phyloP scores from a whole-genome alignment of 2,888 invertebrate genomes.

The Nematopogon swammerdamellus region DNA sequence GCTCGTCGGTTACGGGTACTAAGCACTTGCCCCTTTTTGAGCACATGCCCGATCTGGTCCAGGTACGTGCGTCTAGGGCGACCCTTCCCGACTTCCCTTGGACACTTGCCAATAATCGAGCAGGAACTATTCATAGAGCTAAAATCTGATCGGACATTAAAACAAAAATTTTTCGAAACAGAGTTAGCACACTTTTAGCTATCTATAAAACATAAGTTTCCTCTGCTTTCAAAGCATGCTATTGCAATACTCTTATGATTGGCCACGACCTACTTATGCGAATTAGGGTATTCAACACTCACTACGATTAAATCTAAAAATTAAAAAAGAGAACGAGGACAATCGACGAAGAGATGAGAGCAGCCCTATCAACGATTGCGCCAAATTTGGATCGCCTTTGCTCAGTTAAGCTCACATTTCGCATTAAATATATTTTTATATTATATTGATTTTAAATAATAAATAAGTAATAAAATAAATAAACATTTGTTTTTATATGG shows the following conservation, averaged over 20 bases:
- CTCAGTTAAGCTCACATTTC: slow-evolving; percentile 10
- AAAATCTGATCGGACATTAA: slow-evolving; percentile 9
- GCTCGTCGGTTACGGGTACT: too few relatives aligned
- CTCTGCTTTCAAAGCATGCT: slow-evolving; percentile 11
- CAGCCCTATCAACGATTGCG: slow-evolving; percentile 11
- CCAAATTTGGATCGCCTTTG: slow-evolving; percentile 11
- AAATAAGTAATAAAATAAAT: too few relatives aligned
- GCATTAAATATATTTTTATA: slow-evolving; percentile 2
- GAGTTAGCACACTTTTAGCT: slow-evolving; percentile 2
- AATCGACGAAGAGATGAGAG: slow-evolving; percentile 14
- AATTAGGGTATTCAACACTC: slow-evolving; percentile 11
- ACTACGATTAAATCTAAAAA: slow-evolving; percentile 10
- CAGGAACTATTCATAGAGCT: slow-evolving; percentile 9
- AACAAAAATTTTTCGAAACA: slow-evolving; percentile 9
- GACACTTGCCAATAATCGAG: slow-evolving; percentile 9
- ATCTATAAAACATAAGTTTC: slow-evolving; percentile 8
- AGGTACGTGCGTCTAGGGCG: too few relatives aligned
- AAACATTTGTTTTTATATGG: too few relatives aligned
- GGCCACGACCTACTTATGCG: slow-evolving; percentile 4
- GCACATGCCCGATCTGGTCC: too few relatives aligned
- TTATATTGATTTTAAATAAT: too few relatives aligned
- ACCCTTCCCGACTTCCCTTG: too few relatives aligned
- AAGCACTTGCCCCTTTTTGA: too few relatives aligned
- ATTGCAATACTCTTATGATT: slow-evolving; percentile 13
- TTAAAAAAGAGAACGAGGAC: slow-evolving; percentile 12